These are phyloP conservation scores for Phalacrocorax aristotelis DNA, from an alignment of 2,113 vertebrate species.

Conservation along the genomic window DNA sequence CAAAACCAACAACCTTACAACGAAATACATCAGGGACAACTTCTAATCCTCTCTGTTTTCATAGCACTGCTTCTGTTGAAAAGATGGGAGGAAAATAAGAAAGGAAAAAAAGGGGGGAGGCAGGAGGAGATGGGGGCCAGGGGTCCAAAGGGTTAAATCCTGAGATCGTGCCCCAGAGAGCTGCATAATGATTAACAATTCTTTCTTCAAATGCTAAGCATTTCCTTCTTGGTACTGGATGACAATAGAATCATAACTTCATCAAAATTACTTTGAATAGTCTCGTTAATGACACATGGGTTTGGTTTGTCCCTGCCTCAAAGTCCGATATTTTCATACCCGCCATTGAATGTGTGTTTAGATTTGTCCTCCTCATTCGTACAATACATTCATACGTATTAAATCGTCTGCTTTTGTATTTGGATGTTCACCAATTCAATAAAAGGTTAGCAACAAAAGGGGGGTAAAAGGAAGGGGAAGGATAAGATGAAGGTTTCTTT, in stretches of 20 bases:
- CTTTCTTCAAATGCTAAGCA: neutral
- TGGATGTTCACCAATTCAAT: neutral
- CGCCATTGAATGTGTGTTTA: neutral
- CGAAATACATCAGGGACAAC: neutral
- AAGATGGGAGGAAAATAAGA: neutral
- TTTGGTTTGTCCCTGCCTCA: neutral
- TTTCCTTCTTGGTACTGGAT: neutral
- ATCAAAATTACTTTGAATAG: neutral
- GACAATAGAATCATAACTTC: neutral
- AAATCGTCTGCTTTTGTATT: neutral
- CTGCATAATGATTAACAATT: neutral
- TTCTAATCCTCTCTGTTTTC: slow-evolving; percentile 12
- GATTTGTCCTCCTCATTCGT: neutral
- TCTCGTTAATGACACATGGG: neutral
- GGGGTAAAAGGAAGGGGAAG: neutral
- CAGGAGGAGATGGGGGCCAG: too few species aligned
- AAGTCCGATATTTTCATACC: neutral
- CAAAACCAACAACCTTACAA: neutral
- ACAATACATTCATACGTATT: neutral
- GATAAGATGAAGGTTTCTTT: neutral
- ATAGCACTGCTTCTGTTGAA: neutral
- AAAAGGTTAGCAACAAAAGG: neutral
- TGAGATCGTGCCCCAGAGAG: neutral
- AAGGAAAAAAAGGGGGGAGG: neutral
- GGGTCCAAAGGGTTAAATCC: neutral